These are phyloP conservation scores for Capitulum mitella DNA, from an alignment of 2,888 invertebrate genomes.

Conservation along the genomic window DNA sequence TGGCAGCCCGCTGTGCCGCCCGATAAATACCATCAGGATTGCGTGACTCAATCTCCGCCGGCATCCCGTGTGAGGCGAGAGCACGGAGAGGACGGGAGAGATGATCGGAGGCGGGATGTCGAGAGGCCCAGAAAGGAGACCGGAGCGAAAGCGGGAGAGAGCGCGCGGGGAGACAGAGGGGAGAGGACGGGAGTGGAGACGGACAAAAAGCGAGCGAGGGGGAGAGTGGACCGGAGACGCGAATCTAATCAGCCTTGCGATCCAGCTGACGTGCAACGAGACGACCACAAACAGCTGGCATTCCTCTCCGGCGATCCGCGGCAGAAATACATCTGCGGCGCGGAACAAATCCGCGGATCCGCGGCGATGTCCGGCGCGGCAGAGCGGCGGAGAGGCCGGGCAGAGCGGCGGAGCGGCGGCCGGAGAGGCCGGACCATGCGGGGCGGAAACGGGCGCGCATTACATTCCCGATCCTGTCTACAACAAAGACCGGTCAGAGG, in stretches of 20 bases:
- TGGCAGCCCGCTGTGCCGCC: background rate
- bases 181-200: background rate
- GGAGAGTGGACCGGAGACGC: no score
- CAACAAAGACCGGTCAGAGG: background rate
- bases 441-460: slow-evolving; percentile 22
- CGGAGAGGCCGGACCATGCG: background rate
- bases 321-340: no score
- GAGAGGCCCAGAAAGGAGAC: slow-evolving; percentile 11
- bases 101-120: slow-evolving; percentile 29
- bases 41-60: slow-evolving; percentile 15
- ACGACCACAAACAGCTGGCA: no score
- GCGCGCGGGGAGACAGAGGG: slow-evolving; percentile 26
- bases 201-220: background rate
- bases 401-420: background rate
- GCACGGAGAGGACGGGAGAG: slow-evolving; percentile 26
- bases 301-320: no score
- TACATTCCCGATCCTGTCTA: slow-evolving; percentile 24
- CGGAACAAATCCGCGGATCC: background rate
- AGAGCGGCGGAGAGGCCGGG: background rate
- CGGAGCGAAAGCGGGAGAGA: slow-evolving; percentile 34
- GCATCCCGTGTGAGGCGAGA: no score
- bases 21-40: background rate
- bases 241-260: no score
- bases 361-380: background rate
- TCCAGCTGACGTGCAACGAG: no score